Conservation (phyloP, 1,140 invertebrate genomes). For the Agrypnia vestita region DNA sequence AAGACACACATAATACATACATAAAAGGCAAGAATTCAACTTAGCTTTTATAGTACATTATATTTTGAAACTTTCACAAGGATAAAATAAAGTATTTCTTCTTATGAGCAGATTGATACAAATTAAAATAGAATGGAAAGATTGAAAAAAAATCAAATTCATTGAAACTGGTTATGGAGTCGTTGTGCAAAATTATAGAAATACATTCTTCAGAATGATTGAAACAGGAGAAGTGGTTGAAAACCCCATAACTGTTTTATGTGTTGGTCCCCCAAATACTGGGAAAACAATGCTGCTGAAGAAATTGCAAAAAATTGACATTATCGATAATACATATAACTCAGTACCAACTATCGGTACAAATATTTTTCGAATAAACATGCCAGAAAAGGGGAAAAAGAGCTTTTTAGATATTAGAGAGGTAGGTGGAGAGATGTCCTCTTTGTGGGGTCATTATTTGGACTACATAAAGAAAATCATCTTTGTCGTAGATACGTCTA, state of each 20-base stretch:
- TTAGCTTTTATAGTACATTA: too few relatives aligned
- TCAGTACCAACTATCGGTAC: slow-evolving; percentile 86
- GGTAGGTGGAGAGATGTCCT: slow-evolving; percentile 85
- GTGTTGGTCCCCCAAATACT: slow-evolving; percentile 83
- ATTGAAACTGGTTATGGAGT: too few relatives aligned
- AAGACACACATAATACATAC: too few relatives aligned
- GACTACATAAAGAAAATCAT: slow-evolving; percentile 80
- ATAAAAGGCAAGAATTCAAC: too few relatives aligned
- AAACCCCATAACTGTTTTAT: slow-evolving; percentile 74
- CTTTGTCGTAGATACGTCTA: slow-evolving; percentile 85
- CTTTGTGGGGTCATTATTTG: slow-evolving; percentile 85
- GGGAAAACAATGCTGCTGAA: slow-evolving; percentile 88
- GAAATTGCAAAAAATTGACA: slow-evolving; percentile 78
- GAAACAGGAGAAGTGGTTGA: slow-evolving; percentile 18
- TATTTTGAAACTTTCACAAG: too few relatives aligned
- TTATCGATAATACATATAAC: slow-evolving; percentile 81
- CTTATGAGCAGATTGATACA: too few relatives aligned
- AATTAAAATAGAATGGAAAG: too few relatives aligned
- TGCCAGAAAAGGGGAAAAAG: slow-evolving; percentile 71
- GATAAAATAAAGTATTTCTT: too few relatives aligned
- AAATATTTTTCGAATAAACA: slow-evolving; percentile 79
- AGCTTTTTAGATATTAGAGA: slow-evolving; percentile 73
- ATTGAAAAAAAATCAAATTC: too few relatives aligned
- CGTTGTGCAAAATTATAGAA: too few relatives aligned
- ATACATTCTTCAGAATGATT: too few relatives aligned